phyloP scores from a whole-genome alignment of 2,113 vertebrate species.

The Platysternon megacephalum region DNA sequence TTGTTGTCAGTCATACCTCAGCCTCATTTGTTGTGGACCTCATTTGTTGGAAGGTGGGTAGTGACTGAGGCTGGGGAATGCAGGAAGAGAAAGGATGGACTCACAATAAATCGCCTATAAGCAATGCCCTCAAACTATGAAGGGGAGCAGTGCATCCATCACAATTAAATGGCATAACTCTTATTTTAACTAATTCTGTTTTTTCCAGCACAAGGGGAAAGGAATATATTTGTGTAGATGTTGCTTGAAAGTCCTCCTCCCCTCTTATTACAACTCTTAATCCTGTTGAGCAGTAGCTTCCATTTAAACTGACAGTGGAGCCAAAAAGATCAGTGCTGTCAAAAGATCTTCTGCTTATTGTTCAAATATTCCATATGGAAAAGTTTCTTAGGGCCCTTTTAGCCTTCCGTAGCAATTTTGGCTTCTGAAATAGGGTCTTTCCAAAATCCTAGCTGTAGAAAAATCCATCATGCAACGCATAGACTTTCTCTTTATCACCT shows the following conservation, averaged over 20 bases:
- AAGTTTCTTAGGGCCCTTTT: neutral
- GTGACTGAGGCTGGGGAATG: too few relatives aligned
- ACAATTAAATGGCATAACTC: neutral
- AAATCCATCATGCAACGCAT: neutral
- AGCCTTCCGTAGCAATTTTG: fast-evolving
- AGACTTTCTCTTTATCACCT: neutral
- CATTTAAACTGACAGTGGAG: neutral
- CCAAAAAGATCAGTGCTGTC: neutral
- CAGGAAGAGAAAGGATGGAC: too few relatives aligned
- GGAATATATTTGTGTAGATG: neutral
- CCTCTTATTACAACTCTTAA: neutral
- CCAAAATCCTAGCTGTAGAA: neutral
- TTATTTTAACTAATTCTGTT: slow-evolving; percentile 2
- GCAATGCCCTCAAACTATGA: neutral
- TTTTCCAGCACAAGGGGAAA: slow-evolving; percentile 4
- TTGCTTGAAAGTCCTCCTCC: neutral
- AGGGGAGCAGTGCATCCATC: neutral
- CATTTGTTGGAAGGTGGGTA: too few relatives aligned
- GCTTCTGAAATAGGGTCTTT: neutral
- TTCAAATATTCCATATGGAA: neutral
- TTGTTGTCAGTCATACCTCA: neutral
- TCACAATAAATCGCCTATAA: neutral
- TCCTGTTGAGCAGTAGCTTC: neutral
- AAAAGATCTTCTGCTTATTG: neutral
- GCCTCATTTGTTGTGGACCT: too few relatives aligned